Conservation (phyloP, 2,797 vertebrate species). For the Apogon talboti region DNA sequence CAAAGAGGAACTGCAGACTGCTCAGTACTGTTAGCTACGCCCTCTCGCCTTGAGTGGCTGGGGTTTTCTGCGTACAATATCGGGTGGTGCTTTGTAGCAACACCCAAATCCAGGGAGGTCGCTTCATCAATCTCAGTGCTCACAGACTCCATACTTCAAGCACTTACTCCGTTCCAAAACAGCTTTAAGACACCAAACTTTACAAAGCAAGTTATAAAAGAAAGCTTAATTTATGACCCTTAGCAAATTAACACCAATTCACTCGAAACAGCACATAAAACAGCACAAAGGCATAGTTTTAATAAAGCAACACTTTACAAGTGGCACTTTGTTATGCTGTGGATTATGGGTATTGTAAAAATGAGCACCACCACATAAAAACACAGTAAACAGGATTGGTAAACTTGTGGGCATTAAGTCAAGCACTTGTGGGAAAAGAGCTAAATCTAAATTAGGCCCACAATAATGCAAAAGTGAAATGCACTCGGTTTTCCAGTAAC, state of each 20-base stretch:
- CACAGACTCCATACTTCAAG: slow-evolving; percentile 33
- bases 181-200: slow-evolving; percentile 41
- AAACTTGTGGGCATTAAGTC: slow-evolving; percentile 53
- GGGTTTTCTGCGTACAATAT: slow-evolving; percentile 61
- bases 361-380: slow-evolving; percentile 65
- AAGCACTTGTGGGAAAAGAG: slow-evolving; percentile 53
- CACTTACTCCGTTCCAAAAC: slow-evolving; percentile 30
- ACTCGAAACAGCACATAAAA: slow-evolving; percentile 61
- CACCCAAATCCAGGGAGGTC: slow-evolving; percentile 70
- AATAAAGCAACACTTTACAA: slow-evolving; percentile 67
- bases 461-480: slow-evolving; percentile 34
- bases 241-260: slow-evolving; percentile 71
- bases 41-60: slow-evolving; percentile 65
- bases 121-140: slow-evolving; percentile 56
- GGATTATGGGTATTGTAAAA: slow-evolving; percentile 74
- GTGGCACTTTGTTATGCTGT: slow-evolving; percentile 56
- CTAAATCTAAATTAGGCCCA: slow-evolving; percentile 46
- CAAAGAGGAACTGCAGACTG: slow-evolving; percentile 82
- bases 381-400: slow-evolving; percentile 56
- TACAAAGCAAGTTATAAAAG: slow-evolving; percentile 51
- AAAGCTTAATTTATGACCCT: slow-evolving; percentile 57
- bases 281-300: slow-evolving; percentile 54
- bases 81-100: slow-evolving; percentile 63
- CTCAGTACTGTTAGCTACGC: slow-evolving; percentile 74
- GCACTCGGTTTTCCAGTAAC: slow-evolving; percentile 24